Evolutionary conservation across 2,113 vertebrate genomes (phyloP), one percentile per base, ranked within the genome.

Genomic region (Coreoperca whiteheadi): DNA sequence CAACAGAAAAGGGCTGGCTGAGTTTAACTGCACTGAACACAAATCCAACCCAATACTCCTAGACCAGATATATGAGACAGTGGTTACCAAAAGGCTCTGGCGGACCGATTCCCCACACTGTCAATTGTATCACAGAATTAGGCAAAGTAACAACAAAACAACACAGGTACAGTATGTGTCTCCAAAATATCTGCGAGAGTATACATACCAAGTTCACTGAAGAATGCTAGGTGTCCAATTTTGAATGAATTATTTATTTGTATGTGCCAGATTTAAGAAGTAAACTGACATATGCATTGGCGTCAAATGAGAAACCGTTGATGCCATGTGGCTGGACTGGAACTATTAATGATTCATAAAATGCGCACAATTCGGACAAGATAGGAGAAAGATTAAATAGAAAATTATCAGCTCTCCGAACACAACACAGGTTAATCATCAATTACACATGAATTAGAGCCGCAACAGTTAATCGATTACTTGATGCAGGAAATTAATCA

Each of bases 21-120:
- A 60, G 50, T 59, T 37, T 28, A 79, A 71, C 10, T 71, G 32
- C 18, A 57, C 25, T 16, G n/a, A 56, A 65, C 20, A 64, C 34
- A 76, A 53, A 73, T 43, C 8, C 10, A 51, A 11, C 21, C 7
- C 3, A 48, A 9, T 46, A 15, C 53, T 30, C n/a, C 54, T 12
- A 3, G 15, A 48, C 41, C 8, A 41, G 41, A 67, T 20, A 14
- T 39, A 48, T 20, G 41, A 51, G 46, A 23, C 46, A 50, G 65
- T 18, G n/a, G 14, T 60, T 18, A 60, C 18, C 32, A 37, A 61
- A 32, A 9, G 15, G 16, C 16, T 16, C 15, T 60, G 30, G 7
- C 39, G 18, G 64, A 66, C 28, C n/a, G 46, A 43, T 66, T 65
- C n/a, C 25, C 15, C 39, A 46, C 15, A 46, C 14, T 28, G 7